phyloP scores from a whole-genome alignment of 2,888 invertebrate species.

The Xanthostigma xanthostigma region DNA sequence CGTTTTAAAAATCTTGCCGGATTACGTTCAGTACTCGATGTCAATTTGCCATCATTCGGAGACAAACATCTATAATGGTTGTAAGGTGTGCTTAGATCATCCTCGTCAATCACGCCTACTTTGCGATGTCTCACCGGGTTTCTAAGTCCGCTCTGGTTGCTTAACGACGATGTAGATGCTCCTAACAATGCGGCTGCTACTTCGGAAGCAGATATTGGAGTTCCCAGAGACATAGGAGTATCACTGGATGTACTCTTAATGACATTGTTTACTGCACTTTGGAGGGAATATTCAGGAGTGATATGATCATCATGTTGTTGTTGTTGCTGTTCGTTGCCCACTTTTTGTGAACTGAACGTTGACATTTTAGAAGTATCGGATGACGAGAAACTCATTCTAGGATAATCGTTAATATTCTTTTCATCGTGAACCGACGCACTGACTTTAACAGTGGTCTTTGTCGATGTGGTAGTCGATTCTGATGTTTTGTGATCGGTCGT shows the following conservation, averaged over 20 bases:
- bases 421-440: slow-evolving; percentile 24
- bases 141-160: slow-evolving; percentile 10
- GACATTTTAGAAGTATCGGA: slow-evolving; percentile 7
- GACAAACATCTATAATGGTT: slow-evolving; percentile 59
- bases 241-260: slow-evolving; percentile 34
- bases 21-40: slow-evolving; percentile 15
- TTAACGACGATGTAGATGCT: slow-evolving; percentile 34
- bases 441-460: slow-evolving; percentile 4
- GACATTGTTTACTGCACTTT: slow-evolving; percentile 18
- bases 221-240: slow-evolving; percentile 27
- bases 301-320: slow-evolving; percentile 10
- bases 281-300: slow-evolving; percentile 17
- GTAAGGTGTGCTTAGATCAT: slow-evolving; percentile 57
- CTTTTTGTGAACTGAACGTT: slow-evolving; percentile 4
- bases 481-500: neutral
- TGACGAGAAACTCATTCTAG: slow-evolving; percentile 1
- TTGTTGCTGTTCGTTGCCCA: slow-evolving; percentile 4
- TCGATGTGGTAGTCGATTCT: slow-evolving; percentile 6
- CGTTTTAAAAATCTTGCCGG: slow-evolving; percentile 39
- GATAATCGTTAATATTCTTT: slow-evolving; percentile 9
- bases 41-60: slow-evolving; percentile 35
- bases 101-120: slow-evolving; percentile 31
- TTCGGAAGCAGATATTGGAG: slow-evolving; percentile 35
- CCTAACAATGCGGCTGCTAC: slow-evolving; percentile 36
- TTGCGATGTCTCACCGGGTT: slow-evolving; percentile 20